Conservation (phyloP, 1,140 invertebrate genomes). For the Drosophila carrolli region DNA sequence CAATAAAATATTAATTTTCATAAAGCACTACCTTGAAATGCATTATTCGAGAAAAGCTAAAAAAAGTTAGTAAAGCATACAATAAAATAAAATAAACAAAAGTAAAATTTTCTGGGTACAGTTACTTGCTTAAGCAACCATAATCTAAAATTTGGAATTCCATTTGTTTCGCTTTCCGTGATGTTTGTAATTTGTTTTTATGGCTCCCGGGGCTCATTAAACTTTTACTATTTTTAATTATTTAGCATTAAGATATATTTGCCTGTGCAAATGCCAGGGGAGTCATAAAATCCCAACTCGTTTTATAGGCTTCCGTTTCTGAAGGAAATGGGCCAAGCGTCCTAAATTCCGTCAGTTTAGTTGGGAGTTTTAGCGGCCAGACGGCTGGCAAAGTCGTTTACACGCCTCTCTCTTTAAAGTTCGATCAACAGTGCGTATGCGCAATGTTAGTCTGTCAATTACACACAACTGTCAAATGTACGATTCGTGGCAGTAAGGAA, state of each 20-base stretch:
- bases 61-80: no score
- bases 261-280: slow-evolving; percentile 27
- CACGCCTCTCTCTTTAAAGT: slow-evolving; percentile 36
- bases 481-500: slow-evolving; percentile 48
- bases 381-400: slow-evolving; percentile 25
- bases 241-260: slow-evolving; percentile 38
- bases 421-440: slow-evolving; percentile 58
- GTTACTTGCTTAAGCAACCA: neutral
- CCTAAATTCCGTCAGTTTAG: slow-evolving; percentile 4
- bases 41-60: no score
- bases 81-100: no score
- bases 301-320: slow-evolving; percentile 9
- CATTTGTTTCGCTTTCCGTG: slow-evolving; percentile 41
- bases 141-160: slow-evolving; percentile 35
- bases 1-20: no score
- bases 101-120: neutral
- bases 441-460: slow-evolving; percentile 67
- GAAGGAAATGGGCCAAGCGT: neutral
- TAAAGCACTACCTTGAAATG: no score
- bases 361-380: slow-evolving; percentile 21
- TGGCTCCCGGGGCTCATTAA: slow-evolving; percentile 50
- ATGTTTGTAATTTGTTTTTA: slow-evolving; percentile 48
- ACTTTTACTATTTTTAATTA: slow-evolving; percentile 72
- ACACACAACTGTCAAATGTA: slow-evolving; percentile 56
- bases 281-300: slow-evolving; percentile 46